These are phyloP conservation scores for Vanessa tameamea DNA, from an alignment of 1,140 invertebrate genomes.

Conservation along the genomic window DNA sequence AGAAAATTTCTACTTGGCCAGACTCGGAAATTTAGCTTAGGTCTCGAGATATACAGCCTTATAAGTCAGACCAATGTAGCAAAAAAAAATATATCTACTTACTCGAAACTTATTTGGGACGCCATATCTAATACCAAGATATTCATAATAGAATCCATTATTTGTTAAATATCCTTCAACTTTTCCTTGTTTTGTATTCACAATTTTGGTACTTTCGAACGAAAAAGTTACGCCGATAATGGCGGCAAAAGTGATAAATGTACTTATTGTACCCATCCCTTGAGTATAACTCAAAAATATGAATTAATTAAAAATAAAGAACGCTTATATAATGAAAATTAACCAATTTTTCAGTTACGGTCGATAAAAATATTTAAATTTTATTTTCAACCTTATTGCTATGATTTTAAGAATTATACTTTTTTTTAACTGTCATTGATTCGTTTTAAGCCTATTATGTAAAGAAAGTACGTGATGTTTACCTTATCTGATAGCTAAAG, in stretches of 20 bases:
- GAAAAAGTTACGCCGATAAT: conserved; percentile 40
- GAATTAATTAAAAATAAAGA: conserved; percentile 2
- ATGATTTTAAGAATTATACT: conserved; percentile 5
- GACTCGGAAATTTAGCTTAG: no score
- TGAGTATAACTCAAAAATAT: conserved; percentile 27
- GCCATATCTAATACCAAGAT: conserved; percentile 65
- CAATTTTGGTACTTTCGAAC: conserved; percentile 49
- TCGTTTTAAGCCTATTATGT: conserved; percentile 9
- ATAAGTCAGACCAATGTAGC: no score
- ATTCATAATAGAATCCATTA: conserved; percentile 64
- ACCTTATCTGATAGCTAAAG: conserved; percentile 5
- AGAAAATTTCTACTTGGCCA: no score
- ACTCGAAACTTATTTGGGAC: conserved; percentile 63
- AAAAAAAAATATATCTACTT: conserved; percentile 34
- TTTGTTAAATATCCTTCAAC: conserved; percentile 59
- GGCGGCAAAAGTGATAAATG: conserved; percentile 42
- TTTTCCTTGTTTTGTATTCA: conserved; percentile 62
- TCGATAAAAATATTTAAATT: neutral
- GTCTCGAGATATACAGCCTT: no score
- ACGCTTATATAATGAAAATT: conserved; percentile 29
- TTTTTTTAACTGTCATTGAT: conserved; percentile 6
- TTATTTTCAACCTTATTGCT: conserved; percentile 27
- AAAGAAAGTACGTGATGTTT: conserved; percentile 10
- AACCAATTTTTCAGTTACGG: conserved; percentile 18
- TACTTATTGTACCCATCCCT: conserved; percentile 16